phyloP scores from a whole-genome alignment of 2,888 invertebrate genomes.

The Ochropacha duplaris region DNA sequence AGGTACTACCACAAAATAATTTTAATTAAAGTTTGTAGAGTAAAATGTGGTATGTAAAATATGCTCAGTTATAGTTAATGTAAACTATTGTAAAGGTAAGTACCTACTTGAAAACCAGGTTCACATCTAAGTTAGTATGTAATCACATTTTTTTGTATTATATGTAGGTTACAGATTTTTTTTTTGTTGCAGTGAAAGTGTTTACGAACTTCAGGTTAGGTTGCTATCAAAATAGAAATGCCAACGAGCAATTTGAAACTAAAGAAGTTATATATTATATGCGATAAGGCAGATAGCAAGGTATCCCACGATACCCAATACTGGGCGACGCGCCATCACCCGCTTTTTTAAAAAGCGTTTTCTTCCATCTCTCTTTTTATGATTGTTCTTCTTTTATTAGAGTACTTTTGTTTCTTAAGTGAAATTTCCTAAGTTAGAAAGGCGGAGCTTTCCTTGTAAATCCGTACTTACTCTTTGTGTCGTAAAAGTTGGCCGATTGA shows the following conservation, averaged over 20 bases:
- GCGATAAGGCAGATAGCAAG: neutral
- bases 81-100: no score
- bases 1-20: neutral
- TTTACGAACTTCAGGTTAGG: neutral
- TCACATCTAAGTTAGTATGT: no score
- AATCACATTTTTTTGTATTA: no score
- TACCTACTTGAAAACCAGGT: no score
- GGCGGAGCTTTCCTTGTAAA: conserved; percentile 72
- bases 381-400: conserved; percentile 82
- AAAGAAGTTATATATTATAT: neutral
- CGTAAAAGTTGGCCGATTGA: conserved; percentile 77
- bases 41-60: no score
- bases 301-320: conserved; percentile 3
- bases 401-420: conserved; percentile 81
- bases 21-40: no score
- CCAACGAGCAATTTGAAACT: neutral
- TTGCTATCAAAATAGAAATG: neutral
- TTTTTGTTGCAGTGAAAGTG: neutral
- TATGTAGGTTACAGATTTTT: no score
- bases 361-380: conserved; percentile 75
- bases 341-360: conserved; percentile 44
- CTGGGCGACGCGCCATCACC: conserved; percentile 1
- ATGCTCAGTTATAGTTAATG: no score
- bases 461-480: conserved; percentile 74
- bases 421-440: conserved; percentile 78